These are phyloP conservation scores for Neuroterus valhalla DNA, from an alignment of 1,140 invertebrate genomes.

Conservation along the genomic window DNA sequence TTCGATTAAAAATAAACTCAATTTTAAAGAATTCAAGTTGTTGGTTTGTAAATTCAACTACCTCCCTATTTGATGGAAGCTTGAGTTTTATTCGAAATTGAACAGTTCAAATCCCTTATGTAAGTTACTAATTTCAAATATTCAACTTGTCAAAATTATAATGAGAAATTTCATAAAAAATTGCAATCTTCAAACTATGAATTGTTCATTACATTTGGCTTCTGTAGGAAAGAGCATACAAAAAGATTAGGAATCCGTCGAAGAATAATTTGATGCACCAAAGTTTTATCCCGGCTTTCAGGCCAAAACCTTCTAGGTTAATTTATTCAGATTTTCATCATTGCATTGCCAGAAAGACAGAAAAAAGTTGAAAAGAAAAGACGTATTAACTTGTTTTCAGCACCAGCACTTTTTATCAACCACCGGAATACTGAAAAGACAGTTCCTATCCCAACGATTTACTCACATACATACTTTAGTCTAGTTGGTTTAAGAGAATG, in stretches of 20 bases:
- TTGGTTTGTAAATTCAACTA: too few relatives aligned
- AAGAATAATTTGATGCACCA: conserved; percentile 15
- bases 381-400: conserved; percentile 10
- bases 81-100: too few relatives aligned
- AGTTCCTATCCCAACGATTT: neutral
- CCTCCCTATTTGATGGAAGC: too few relatives aligned
- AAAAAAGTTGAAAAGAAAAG: conserved; percentile 19
- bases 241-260: neutral
- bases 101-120: too few relatives aligned
- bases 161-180: too few relatives aligned
- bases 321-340: conserved; percentile 14
- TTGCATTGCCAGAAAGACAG: neutral
- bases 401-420: neutral
- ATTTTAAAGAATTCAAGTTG: too few relatives aligned
- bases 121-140: too few relatives aligned
- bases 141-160: too few relatives aligned
- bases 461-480: neutral
- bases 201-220: neutral
- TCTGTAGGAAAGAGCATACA: neutral
- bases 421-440: neutral
- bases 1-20: too few relatives aligned
- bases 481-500: neutral
- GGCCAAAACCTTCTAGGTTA: neutral
- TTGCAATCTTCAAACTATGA: too few relatives aligned
- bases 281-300: conserved; percentile 16